Percentiles rank a stretch among this genome's conserved stretches.
Conservation (phyloP, 2,797 vertebrate species). For the Eospalax fontanierii region DNA sequence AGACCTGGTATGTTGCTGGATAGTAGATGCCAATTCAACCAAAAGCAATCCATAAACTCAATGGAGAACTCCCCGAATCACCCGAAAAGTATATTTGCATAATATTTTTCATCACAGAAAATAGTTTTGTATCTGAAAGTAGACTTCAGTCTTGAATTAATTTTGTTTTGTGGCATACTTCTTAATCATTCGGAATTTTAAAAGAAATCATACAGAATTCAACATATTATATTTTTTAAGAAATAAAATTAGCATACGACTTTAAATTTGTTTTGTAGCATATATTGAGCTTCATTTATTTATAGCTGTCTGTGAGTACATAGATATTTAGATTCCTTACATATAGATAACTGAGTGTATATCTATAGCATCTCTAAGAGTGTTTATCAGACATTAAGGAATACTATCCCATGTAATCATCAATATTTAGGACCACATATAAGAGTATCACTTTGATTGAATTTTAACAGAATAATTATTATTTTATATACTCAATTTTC, state of each 20-base stretch:
- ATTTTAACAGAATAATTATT: conserved; percentile 2
- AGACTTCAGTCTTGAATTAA: neutral
- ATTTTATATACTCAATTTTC: neutral
- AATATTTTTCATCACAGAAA: conserved; percentile 31
- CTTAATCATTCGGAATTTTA: neutral
- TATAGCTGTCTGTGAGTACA: neutral
- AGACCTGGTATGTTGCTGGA: neutral
- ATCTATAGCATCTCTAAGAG: neutral
- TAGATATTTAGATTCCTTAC: neutral
- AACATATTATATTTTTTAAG: conserved; percentile 34
- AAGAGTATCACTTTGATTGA: neutral
- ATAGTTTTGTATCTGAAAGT: conserved; percentile 26
- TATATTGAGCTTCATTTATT: neutral
- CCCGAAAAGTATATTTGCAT: neutral
- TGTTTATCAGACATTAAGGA: neutral
- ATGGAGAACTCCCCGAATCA: neutral
- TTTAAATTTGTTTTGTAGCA: conserved; percentile 10
- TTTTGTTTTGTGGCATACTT: conserved; percentile 11
- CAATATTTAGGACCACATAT: neutral
- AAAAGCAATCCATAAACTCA: neutral
- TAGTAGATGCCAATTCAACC: neutral
- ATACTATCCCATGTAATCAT: neutral
- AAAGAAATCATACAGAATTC: conserved; percentile 47
- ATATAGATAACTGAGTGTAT: neutral
- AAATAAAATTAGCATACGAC: conserved; percentile 36